Evolutionary conservation across 30 jellyfish, hydroid and myxozoan species (phyloP).

Genomic region (Mastigias papua): DNA sequence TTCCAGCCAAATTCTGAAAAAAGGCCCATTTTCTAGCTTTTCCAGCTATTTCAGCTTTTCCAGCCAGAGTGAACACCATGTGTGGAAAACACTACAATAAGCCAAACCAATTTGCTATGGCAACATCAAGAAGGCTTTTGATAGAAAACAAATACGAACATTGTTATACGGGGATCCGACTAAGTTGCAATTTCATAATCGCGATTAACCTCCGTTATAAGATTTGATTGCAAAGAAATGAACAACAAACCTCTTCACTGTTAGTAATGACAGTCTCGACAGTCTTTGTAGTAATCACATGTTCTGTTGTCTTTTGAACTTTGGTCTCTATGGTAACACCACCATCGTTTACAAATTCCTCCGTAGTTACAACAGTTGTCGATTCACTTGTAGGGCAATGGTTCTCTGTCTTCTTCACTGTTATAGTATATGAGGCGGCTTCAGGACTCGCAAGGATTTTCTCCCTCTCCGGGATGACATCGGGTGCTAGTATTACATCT

Average conservation of each 20-base stretch:
- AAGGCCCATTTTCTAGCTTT: no score
- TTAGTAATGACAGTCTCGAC: conserved; percentile 64
- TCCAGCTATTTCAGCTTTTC: no score
- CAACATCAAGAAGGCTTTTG: no score
- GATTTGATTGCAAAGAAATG: no score
- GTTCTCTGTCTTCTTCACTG: conserved; percentile 37
- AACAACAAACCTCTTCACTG: conserved; percentile 66
- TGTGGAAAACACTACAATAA: no score
- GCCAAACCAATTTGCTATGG: no score
- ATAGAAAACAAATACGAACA: no score
- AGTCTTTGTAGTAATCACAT: conserved; percentile 28
- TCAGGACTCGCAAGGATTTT: conserved; percentile 64
- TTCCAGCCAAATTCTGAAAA: no score
- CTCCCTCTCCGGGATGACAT: conserved; percentile 70
- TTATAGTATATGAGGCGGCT: conserved; percentile 2
- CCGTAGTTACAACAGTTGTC: conserved; percentile 39
- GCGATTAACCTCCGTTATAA: no score
- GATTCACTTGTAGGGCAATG: conserved; percentile 36
- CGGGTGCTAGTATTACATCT: conserved; percentile 48
- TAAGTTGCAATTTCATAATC: no score
- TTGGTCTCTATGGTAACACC: conserved; percentile 33
- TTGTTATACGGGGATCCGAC: no score
- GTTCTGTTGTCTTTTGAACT: conserved; percentile 19
- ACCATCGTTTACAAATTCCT: conserved; percentile 28
- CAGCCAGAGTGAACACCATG: no score